A percentile compares a stretch with the other conserved stretches of the same genome.
Evolutionary conservation across 2,797 vertebrate genomes (phyloP).

Genomic region (Eulemur coronatus): DNA sequence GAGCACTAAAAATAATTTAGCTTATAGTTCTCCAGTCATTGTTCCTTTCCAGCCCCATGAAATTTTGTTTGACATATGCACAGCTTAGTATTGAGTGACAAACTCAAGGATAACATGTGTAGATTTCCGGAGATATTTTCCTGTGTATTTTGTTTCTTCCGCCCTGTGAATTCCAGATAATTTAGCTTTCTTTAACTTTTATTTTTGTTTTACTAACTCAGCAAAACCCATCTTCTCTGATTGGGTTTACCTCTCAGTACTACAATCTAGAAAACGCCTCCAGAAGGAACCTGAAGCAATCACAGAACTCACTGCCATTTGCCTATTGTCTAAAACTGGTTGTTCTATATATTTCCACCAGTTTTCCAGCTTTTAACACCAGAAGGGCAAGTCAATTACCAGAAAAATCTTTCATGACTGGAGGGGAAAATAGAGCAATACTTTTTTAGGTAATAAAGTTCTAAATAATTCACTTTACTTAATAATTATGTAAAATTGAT

Average conservation of each 20-base stretch:
- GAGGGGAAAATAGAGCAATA: neutral
- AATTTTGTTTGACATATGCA: neutral
- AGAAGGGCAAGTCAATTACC: neutral
- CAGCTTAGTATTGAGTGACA: neutral
- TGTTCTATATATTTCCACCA: neutral
- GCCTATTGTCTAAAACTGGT: neutral
- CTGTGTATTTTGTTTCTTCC: neutral
- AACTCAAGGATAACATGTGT: neutral
- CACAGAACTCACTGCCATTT: neutral
- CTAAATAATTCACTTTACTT: neutral
- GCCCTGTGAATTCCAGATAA: neutral
- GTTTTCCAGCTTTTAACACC: neutral
- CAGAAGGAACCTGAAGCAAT: neutral
- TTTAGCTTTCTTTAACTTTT: neutral
- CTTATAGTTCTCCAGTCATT: neutral
- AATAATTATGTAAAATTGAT: neutral
- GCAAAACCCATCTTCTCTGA: neutral
- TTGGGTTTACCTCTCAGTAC: neutral
- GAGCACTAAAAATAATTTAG: neutral
- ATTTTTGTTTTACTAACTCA: neutral
- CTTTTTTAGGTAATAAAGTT: neutral
- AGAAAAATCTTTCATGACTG: neutral
- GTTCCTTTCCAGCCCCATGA: neutral
- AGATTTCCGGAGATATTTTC: neutral
- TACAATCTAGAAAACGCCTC: neutral